Evolutionary conservation across 1,140 invertebrate species (phyloP), one percentile per base, ranked within the genome.

Genomic region (Zaprionus inermis): DNA sequence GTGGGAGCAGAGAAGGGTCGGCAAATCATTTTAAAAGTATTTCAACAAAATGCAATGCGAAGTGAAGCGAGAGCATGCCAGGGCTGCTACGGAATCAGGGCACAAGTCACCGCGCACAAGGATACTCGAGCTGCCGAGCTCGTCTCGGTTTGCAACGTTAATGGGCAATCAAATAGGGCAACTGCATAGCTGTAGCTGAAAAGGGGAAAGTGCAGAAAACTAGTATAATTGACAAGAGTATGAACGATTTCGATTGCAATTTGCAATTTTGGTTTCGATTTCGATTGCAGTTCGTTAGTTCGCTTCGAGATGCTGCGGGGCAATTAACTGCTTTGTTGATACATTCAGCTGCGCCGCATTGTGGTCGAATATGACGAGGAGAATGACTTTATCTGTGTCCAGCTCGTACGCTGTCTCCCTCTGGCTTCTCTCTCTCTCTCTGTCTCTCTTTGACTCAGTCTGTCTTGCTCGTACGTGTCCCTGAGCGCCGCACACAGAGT

Each of bases 21-120:
- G 46, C 28, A 79, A 86, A 86, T 86, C 78, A 88, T 86, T 82
- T 79, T 88, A 77, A 86, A 79, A 79, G 72, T 78, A 88, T 86
- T 88, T 88, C 66, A 77, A 58, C 34, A 76, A 72, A 79, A 77
- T 88, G 72, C 83, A 79, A 73, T 76, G 68, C 46, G 60, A 69
- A 76, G 63, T 76, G 46, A 68, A 71, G 56, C 44, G 20, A 44
- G 66, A 57, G 61, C 63, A 76, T 55, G 63, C 61, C 46, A 41
- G 52, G 36, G 11, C 12, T 16, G 38, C n/a, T 9, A 44, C 38
- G 38, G 38, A 59, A 54, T 41, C 65, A 65, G 44, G 41, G 36
- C 67, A 64, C n/a, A 51, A 55, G 20, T 9, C 38, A 52, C 20
- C 14, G 36, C 36, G 55, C 49, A 72, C 36, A 59, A 52, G 61